phyloP scores from a whole-genome alignment of 1,140 invertebrate genomes.

The Scaptomyza graminum region DNA sequence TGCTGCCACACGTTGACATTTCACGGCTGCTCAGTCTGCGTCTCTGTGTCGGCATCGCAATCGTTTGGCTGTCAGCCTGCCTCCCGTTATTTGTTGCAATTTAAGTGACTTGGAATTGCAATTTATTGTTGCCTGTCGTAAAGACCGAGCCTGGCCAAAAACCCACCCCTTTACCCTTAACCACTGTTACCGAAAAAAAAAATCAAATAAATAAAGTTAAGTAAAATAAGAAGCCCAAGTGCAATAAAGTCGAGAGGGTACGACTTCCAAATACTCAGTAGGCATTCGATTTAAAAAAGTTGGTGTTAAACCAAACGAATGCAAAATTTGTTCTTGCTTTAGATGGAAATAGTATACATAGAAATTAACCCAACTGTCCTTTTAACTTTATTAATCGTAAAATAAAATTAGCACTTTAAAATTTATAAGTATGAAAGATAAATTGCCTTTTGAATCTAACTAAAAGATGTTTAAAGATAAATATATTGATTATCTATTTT shows the following conservation, averaged over 20 bases:
- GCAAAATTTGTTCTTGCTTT: too few species aligned
- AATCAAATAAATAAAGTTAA: conserved; percentile 3
- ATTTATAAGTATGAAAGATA: too few species aligned
- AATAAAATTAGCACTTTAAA: too few species aligned
- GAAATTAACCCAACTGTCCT: too few species aligned
- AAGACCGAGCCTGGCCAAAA: conserved; percentile 26
- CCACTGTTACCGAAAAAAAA: conserved; percentile 20
- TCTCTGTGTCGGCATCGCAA: conserved; percentile 52
- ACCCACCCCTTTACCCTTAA: background rate
- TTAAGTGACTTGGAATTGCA: conserved; percentile 82
- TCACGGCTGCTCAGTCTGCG: conserved; percentile 45
- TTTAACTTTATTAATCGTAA: too few species aligned
- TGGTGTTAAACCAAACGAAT: too few species aligned
- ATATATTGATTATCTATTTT: too few species aligned
- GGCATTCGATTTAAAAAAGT: too few species aligned
- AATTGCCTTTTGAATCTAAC: too few species aligned
- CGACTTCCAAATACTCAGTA: background rate
- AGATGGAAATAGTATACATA: too few species aligned
- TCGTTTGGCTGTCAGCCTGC: conserved; percentile 64
- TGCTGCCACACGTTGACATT: conserved; percentile 74
- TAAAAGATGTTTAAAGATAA: too few species aligned
- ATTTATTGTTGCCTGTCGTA: conserved; percentile 65
- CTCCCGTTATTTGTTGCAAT: conserved; percentile 79
- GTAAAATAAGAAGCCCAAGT: background rate
- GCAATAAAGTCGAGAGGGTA: background rate